Evolutionary conservation across 2,888 invertebrate species (phyloP).

Genomic region (Xylocampa areola): DNA sequence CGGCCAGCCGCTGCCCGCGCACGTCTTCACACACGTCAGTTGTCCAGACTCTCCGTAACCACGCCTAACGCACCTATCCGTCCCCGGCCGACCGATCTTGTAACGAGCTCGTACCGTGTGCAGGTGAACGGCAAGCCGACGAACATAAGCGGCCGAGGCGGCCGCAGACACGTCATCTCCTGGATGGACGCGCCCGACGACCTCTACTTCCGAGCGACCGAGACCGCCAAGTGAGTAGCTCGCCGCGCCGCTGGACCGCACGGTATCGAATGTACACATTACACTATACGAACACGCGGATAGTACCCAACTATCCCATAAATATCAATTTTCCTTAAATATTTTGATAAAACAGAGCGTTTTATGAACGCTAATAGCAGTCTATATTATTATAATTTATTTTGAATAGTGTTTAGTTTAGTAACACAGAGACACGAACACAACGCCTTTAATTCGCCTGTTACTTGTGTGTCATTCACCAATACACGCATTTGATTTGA

Average conservation of each 20-base stretch:
- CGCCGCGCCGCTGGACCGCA: slow-evolving; percentile 1
- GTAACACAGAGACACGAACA: no score
- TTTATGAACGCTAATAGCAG: no score
- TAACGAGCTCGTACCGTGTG: slow-evolving; percentile 47
- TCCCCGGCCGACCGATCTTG: slow-evolving; percentile 17
- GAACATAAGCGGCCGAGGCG: slow-evolving; percentile 94
- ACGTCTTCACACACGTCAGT: slow-evolving; percentile 91
- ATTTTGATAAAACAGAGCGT: no score
- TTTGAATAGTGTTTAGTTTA: no score
- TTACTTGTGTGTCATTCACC: no score
- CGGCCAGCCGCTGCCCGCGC: slow-evolving; percentile 92
- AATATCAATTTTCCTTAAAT: no score
- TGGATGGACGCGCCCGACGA: slow-evolving; percentile 99
- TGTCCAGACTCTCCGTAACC: slow-evolving; percentile 16
- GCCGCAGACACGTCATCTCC: slow-evolving; percentile 97
- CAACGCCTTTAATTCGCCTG: no score
- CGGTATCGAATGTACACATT: slow-evolving; percentile 24
- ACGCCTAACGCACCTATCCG: slow-evolving; percentile 10
- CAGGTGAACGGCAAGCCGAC: slow-evolving; percentile 95
- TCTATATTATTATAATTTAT: no score
- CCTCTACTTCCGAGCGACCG: slow-evolving; percentile 98
- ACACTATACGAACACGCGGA: background rate
- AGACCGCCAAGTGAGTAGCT: slow-evolving; percentile 94
- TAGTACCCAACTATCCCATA: no score
- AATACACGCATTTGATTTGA: no score